These are phyloP conservation scores for Turritopsis rubra DNA, from an alignment of 30 jellyfish, hydroid and myxozoan genomes.

Conservation along the genomic window DNA sequence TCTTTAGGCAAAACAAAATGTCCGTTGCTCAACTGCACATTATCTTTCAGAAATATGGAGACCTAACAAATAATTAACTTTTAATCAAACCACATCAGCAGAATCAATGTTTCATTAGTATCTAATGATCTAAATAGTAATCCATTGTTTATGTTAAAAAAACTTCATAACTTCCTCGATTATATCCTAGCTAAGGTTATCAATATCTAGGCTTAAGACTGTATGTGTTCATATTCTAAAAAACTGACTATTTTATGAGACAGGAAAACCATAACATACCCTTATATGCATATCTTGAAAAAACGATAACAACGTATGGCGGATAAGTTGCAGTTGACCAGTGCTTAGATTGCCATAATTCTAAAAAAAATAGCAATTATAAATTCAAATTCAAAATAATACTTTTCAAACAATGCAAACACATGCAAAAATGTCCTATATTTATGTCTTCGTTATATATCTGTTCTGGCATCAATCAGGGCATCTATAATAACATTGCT, in stretches of 20 bases:
- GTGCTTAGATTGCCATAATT: constrained; percentile 56
- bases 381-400: neutral
- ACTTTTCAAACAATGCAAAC: too few species aligned
- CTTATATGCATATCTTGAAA: constrained; percentile 92
- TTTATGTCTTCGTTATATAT: too few species aligned
- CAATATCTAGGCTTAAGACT: neutral
- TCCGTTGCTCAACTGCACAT: constrained; percentile 84
- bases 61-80: constrained; percentile 39
- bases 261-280: too few species aligned
- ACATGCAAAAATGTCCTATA: too few species aligned
- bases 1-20: constrained; percentile 63
- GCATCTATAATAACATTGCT: too few species aligned
- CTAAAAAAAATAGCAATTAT: constrained; percentile 21
- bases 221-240: too few species aligned
- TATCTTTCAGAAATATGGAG: constrained; percentile 87
- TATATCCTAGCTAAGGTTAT: neutral
- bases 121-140: neutral
- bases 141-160: neutral
- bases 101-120: neutral
- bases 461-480: too few species aligned
- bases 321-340: constrained; percentile 87
- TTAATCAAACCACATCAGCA: too few species aligned
- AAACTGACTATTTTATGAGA: too few species aligned
- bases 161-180: neutral
- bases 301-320: constrained; percentile 67